Base-by-base conservation (phyloP, 2,797 vertebrate genomes). In the Paguma larvata region DNA sequence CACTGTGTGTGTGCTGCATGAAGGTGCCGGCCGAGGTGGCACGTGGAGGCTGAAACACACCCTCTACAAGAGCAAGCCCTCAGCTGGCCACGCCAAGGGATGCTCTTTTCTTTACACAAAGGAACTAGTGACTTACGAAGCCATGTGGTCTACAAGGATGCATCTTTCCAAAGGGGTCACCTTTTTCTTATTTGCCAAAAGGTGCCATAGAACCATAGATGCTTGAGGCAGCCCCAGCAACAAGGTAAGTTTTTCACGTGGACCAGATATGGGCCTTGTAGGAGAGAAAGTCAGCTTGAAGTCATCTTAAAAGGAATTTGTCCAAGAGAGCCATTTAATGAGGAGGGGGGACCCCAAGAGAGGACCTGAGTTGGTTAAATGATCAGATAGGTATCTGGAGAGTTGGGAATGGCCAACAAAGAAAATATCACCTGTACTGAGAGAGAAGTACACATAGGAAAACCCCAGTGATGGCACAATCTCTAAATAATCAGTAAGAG, bases 201-300 rank as follows among this genome's bases (percentile, higher is more conserved):
- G 27, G 32, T 16, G 34, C 9, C 32, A 2, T 21, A 46, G 11
- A 79, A 27, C 9, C 32, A 2, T 21, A 46, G 11, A 79, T 18
- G 27, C 23, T 67, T 65, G n/a, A 53, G 32, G 11, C 2, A 89
- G 23, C 59, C 8, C 19, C 51, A 32, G 19, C 0, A 46, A n/a
- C 30, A 72, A 93, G 10, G 8, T 12, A 85, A 75, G 9, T 85
- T 23, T 96, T 91, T 65, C 67, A 18, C 63, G 86, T 23, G 56
- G 14, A n/a, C 6, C 41, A 46, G 27, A 86, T 59, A 25, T 59
- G 15, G 63, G 23, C 15, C 18, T 75, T 72, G 3, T 14, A 92
- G 46, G 78, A 88, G 18, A 86, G 25, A 95, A 92, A 62, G 30
- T 85, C n/a, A 89, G 15, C 30, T 63, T 92, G 25, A 44, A 90